These are phyloP conservation scores for Liparis tanakae DNA, from an alignment of 2,797 vertebrate genomes.

Conservation along the genomic window DNA sequence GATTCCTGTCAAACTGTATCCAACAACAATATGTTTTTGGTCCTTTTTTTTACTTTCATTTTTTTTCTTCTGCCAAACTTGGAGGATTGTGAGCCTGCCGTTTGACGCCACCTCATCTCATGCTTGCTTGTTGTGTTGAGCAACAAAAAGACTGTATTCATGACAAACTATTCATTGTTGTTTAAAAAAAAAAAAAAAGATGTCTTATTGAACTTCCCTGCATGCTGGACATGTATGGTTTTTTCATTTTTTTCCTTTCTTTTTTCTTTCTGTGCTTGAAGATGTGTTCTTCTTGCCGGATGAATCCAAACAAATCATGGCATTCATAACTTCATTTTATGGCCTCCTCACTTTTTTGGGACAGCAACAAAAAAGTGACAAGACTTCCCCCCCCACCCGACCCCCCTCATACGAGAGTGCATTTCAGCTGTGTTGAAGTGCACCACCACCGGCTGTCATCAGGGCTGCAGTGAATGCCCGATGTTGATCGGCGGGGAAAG, in stretches of 20 bases:
- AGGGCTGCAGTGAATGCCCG: constrained; percentile 85
- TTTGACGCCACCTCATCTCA: constrained; percentile 95
- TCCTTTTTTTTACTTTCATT: constrained; percentile 54
- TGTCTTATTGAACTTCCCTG: constrained; percentile 94
- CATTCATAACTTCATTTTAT: constrained; percentile 91
- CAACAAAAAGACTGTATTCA: constrained; percentile 88
- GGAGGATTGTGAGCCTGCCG: constrained; percentile 90
- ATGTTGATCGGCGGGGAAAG: constrained; percentile 85
- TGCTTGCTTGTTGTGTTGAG: constrained; percentile 93
- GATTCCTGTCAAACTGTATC: constrained; percentile 87
- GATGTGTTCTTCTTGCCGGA: constrained; percentile 89
- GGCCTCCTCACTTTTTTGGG: constrained; percentile 95
- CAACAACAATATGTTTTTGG: constrained; percentile 80
- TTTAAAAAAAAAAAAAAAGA: constrained; percentile 80
- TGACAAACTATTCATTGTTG: constrained; percentile 86
- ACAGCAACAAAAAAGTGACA: constrained; percentile 94
- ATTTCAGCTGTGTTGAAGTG: constrained; percentile 89
- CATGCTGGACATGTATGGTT: constrained; percentile 99
- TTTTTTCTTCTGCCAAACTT: constrained; percentile 84
- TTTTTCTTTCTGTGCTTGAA: constrained; percentile 85
- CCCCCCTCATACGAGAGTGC: constrained; percentile 72
- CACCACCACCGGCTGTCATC: constrained; percentile 85
- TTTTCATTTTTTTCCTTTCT: constrained; percentile 46
- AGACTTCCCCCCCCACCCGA: constrained; percentile 77
- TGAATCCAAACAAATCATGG: constrained; percentile 93